phyloP scores from a whole-genome alignment of 1,140 invertebrate species.

The Polyergus mexicanus region DNA sequence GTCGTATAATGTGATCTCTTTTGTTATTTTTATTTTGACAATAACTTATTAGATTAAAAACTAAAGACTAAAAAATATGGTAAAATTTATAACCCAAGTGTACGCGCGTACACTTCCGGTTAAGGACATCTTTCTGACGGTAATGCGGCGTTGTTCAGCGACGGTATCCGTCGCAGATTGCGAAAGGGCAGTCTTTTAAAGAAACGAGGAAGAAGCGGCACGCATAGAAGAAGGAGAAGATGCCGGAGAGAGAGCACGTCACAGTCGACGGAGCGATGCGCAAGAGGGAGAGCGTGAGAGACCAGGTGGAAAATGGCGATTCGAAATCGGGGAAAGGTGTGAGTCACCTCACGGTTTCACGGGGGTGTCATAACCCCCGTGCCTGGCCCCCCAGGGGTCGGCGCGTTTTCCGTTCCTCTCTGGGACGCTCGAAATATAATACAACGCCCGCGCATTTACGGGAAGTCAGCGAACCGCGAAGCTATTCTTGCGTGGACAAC shows the following conservation, averaged over 20 bases:
- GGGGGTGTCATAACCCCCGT: slow-evolving; percentile 71
- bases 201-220: slow-evolving; percentile 28
- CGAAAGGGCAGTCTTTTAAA: slow-evolving; percentile 43
- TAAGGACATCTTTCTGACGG: background rate
- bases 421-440: slow-evolving; percentile 39
- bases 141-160: background rate
- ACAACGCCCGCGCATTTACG: slow-evolving; percentile 22
- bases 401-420: slow-evolving; percentile 63
- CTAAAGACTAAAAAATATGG: background rate
- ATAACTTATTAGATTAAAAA: no score
- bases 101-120: slow-evolving; percentile 4
- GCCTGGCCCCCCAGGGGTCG: slow-evolving; percentile 47
- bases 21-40: background rate
- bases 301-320: slow-evolving; percentile 76
- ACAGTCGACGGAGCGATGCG: slow-evolving; percentile 77
- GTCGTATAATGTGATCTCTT: background rate
- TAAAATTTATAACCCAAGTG: background rate
- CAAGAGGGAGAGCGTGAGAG: slow-evolving; percentile 75
- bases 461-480: slow-evolving; percentile 66
- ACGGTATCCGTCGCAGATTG: slow-evolving; percentile 6
- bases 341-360: slow-evolving; percentile 75
- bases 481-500: slow-evolving; percentile 48
- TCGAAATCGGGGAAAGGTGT: slow-evolving; percentile 78
- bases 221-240: slow-evolving; percentile 7
- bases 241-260: slow-evolving; percentile 70